Base-by-base conservation (phyloP, 2,113 vertebrate species). In the Petromus typicus region DNA sequence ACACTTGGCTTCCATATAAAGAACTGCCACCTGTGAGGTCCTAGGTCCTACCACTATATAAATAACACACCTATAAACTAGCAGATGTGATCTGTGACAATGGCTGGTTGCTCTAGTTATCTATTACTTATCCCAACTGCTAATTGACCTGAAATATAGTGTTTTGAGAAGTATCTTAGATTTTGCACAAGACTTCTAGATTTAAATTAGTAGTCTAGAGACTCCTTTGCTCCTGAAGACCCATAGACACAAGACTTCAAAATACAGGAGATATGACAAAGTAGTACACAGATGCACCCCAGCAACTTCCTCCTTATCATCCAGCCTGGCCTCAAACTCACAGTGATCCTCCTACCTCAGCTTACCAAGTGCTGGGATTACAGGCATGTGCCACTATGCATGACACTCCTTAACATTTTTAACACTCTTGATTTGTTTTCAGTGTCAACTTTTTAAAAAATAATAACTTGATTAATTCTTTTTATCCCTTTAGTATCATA, bases 21-120 rank as follows among this genome's bases (percentile, higher is more conserved):
- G 63, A 88, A 90, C 22, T 57, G 61, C 78, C 79, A 93, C 37
- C 85, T 56, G 78, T 78, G 32, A 95, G 75, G 83, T 76, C 22
- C 64, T 89, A 95, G 75, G 83, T 76, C 22, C 64, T 89, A 85
- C 27, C 32, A 76, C 71, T 86, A 63, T 89, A 86, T 89, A 86
- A 91, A 94, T 73, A 94, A 90, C 30, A 84, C 32, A 91, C 23
- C 54, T 81, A n/a, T 45, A 83, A 73, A 84, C 32, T 43, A 71
- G 43, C 14, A 90, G 61, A 43, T 48, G 64, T 76, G 82, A 84
- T 51, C 43, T 81, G 7, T 91, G 54, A 79, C n/a, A 92, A 54
- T 30, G 67, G 37, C 4, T 56, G 12, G 22, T 48, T 63, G 16
- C 40, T 81, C 45, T 89, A 63, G 45, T 85, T 89, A 85, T 64